These are phyloP conservation scores for Gastrophysa polygoni DNA, from an alignment of 2,888 invertebrate species.

Conservation along the genomic window DNA sequence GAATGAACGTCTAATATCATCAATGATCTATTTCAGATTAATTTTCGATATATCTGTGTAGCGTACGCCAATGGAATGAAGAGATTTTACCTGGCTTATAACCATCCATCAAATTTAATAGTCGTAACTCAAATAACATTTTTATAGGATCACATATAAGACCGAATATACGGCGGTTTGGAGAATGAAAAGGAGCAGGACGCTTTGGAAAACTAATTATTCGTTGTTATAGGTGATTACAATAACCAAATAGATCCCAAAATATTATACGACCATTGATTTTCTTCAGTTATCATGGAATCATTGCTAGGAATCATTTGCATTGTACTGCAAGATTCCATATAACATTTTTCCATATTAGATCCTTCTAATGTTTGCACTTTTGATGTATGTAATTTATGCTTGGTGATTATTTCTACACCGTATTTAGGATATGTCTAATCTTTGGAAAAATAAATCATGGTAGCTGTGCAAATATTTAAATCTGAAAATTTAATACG, in stretches of 20 bases:
- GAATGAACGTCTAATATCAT: no score
- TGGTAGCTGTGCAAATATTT: slow-evolving; percentile 26
- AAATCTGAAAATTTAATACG: slow-evolving; percentile 37
- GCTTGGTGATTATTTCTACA: background rate
- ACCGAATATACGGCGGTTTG: background rate
- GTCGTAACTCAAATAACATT: slow-evolving; percentile 20
- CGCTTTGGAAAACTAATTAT: background rate
- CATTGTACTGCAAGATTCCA: background rate
- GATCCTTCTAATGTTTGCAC: background rate
- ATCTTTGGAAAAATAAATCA: slow-evolving; percentile 30
- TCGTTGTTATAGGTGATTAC: background rate
- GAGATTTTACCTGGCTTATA: slow-evolving; percentile 22
- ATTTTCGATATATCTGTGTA: background rate
- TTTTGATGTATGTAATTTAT: background rate
- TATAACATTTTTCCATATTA: background rate
- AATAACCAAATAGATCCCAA: background rate
- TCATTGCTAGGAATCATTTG: background rate
- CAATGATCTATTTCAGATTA: background rate
- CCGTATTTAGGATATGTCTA: slow-evolving; percentile 21
- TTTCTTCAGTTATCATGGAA: background rate
- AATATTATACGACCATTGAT: background rate
- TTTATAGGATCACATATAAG: slow-evolving; percentile 15
- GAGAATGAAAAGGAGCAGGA: background rate
- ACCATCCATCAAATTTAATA: slow-evolving; percentile 22
- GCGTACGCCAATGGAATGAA: slow-evolving; percentile 12